These are phyloP conservation scores for Ariolimax columbianus DNA, from an alignment of 2,888 invertebrate genomes.

Conservation along the genomic window DNA sequence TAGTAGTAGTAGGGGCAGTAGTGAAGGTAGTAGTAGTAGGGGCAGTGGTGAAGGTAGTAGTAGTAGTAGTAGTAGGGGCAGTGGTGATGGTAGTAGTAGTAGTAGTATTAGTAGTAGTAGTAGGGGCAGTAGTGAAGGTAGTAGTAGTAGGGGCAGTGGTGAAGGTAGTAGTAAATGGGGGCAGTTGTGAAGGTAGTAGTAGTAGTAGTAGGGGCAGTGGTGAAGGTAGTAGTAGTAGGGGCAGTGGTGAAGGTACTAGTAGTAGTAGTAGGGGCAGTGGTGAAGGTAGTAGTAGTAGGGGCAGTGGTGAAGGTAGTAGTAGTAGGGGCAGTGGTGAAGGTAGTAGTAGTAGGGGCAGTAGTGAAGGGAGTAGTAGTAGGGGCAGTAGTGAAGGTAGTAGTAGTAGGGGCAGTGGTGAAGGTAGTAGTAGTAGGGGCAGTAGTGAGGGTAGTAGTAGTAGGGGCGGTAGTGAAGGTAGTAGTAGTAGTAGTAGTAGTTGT, in stretches of 20 bases:
- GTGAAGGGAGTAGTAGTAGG: no score
- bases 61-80: constrained; percentile 33
- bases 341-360: not conserved
- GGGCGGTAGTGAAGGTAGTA: not conserved
- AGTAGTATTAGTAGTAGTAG: no score
- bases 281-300: not conserved
- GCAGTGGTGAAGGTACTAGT: constrained; percentile 12
- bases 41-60: constrained; percentile 36
- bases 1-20: not conserved
- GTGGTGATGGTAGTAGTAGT: constrained; percentile 33
- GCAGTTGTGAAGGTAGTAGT: not conserved
- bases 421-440: not conserved
- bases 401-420: not conserved
- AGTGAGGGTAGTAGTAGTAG: not conserved
- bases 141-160: constrained; percentile 17
- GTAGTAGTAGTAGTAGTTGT: not conserved
- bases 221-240: not conserved
- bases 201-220: not conserved
- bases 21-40: constrained; percentile 29
- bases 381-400: not conserved
- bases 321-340: not conserved
- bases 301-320: no score
- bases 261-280: constrained; percentile 16
- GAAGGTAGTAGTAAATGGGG: constrained; percentile 20
- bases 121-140: constrained; percentile 32